Evolutionary conservation across 2,113 vertebrate genomes (phyloP).

Genomic region (Corydoras sp.): DNA sequence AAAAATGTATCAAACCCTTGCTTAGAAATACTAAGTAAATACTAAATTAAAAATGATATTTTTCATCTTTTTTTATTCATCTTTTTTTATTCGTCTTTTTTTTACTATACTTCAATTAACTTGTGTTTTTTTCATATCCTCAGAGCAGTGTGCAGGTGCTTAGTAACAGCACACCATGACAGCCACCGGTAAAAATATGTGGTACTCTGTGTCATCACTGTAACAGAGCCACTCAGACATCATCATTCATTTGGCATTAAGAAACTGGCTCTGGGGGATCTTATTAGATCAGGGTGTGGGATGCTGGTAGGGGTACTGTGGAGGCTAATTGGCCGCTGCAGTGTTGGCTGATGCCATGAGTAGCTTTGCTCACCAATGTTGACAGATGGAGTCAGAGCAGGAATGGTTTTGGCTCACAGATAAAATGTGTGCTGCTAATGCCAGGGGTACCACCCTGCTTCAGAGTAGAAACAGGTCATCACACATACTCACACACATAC

Average conservation of each 20-base stretch:
- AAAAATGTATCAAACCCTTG: no score
- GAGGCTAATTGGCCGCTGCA: not conserved
- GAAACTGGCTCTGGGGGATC: not conserved
- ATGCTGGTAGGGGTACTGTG: not conserved
- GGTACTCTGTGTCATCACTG: no score
- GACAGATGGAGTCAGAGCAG: constrained; percentile 48
- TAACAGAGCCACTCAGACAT: no score
- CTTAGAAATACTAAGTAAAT: no score
- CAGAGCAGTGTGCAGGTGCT: no score
- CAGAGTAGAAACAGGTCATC: constrained; percentile 38
- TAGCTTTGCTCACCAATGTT: constrained; percentile 29
- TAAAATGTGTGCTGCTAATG: constrained; percentile 50
- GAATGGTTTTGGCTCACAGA: constrained; percentile 46
- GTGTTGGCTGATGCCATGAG: not conserved
- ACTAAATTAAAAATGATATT: no score
- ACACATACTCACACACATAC: constrained; percentile 23
- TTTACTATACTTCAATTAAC: no score
- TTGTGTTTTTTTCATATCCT: no score
- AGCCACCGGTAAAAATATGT: no score
- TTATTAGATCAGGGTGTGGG: not conserved
- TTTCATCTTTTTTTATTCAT: no score
- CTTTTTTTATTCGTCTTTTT: no score
- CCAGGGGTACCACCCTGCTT: constrained; percentile 59
- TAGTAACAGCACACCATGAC: no score
- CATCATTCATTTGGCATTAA: not conserved